Conservation (phyloP, 1,140 invertebrate genomes). For the Drosophila grimshawi region DNA sequence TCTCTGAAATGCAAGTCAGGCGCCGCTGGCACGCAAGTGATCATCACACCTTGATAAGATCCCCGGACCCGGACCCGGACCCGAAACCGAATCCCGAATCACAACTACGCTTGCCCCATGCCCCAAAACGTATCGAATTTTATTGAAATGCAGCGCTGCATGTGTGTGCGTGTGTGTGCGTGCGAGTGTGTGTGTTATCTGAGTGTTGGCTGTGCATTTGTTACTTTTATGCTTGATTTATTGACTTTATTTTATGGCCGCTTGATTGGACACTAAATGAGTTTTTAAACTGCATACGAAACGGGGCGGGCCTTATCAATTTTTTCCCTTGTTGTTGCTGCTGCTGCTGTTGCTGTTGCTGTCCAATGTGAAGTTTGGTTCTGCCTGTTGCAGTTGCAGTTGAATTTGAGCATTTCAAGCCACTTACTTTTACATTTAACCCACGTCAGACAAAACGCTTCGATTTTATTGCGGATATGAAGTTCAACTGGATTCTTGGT, state of each 20-base stretch:
- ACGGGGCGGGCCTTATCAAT: conserved; percentile 77
- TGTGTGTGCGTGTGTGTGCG: conserved; percentile 34
- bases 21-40: conserved; percentile 81
- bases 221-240: conserved; percentile 82
- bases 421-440: conserved; percentile 75
- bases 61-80: conserved; percentile 8
- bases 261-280: conserved; percentile 83
- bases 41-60: conserved; percentile 80
- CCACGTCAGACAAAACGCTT: conserved; percentile 78
- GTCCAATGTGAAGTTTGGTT: conserved; percentile 11
- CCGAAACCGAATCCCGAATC: conserved; percentile 19
- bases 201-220: conserved; percentile 76
- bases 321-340: conserved; percentile 40
- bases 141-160: conserved; percentile 73
- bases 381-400: conserved; percentile 33
- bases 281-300: conserved; percentile 80
- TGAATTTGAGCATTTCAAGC: conserved; percentile 63
- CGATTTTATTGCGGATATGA: conserved; percentile 64
- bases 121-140: conserved; percentile 78
- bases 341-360: conserved; percentile 31
- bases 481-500: conserved; percentile 27
- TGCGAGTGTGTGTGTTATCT: conserved; percentile 61
- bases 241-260: conserved; percentile 82
- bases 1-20: conserved; percentile 80
- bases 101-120: conserved; percentile 17